Conservation (phyloP, 1,140 invertebrate genomes). For the Drosophila nigrodunni region DNA sequence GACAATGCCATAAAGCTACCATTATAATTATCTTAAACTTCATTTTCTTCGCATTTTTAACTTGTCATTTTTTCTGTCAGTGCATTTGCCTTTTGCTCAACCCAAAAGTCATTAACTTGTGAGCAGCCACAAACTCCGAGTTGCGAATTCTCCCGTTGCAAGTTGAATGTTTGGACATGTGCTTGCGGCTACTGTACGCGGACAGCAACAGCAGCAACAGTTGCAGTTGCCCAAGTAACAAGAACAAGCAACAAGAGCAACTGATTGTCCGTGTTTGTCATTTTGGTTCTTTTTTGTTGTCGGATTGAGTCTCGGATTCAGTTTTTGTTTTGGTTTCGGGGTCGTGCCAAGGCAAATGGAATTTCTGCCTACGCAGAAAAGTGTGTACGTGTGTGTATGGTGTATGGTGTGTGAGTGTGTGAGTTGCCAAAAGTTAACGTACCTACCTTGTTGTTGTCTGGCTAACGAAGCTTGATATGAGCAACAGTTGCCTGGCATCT, state of each 20-base stretch:
- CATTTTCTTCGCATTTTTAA: too few relatives aligned
- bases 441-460: neutral
- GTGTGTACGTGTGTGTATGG: neutral
- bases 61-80: too few relatives aligned
- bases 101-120: constrained; percentile 62
- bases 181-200: constrained; percentile 70
- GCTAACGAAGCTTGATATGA: constrained; percentile 36
- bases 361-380: constrained; percentile 44
- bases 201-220: constrained; percentile 2
- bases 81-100: constrained; percentile 12
- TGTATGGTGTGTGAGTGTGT: neutral
- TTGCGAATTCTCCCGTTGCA: constrained; percentile 27
- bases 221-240: constrained; percentile 3
- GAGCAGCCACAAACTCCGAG: neutral
- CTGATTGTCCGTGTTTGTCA: constrained; percentile 18
- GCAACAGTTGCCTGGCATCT: constrained; percentile 11
- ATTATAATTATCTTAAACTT: too few relatives aligned
- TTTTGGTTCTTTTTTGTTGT: neutral
- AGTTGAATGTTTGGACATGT: constrained; percentile 64
- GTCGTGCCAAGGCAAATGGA: constrained; percentile 2
- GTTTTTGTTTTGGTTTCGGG: constrained; percentile 2
- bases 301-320: neutral
- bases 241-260: constrained; percentile 13
- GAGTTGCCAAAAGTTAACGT: neutral
- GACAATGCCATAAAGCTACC: too few relatives aligned